Base-by-base conservation (phyloP, 1,140 invertebrate genomes). In the Temnothorax longispinosus region DNA sequence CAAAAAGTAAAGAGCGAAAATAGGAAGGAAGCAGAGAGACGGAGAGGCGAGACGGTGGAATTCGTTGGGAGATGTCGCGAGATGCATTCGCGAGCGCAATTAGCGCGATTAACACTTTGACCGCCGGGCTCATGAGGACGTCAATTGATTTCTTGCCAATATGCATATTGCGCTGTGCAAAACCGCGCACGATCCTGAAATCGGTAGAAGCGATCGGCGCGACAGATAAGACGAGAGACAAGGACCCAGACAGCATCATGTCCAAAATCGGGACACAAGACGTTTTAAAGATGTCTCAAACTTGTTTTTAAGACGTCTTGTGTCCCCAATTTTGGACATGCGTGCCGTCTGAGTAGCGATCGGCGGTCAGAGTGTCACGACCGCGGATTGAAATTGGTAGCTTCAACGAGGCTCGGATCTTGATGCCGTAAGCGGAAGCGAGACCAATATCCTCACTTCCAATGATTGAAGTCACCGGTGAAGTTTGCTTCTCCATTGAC, bases 81-180 rank as follows among this genome's bases (percentile, higher is more conserved):
- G 58, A 52, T 47, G 65, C 56, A 35, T 60, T 71, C 56, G 88
- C 44, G 71, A 67, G n/a, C 27, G 71, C 44, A 27, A 80, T 86
- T 78, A 78, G 72, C 60, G 72, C 60, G 54, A 80, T 81, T 71
- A 15, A 90, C 56, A 65, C 44, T 56, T 72, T 72, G 65, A 72
- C 67, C 5, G 21, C 52, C 10, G 50, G 50, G 44, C 3, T 69
- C 38, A 18, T 27, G 35, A 15, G 18, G 3, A 58, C 3, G 52
- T 21, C 78, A 35, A 58, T 41, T 44, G 67, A 56, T 27, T 71
- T 71, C 15, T 44, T 41, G 13, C 35, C 35, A 41, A 32, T 50
- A 15, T 58, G 11, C 69, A 15, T n/a, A 11, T 8, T 13, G 1
- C 47, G 5, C 4, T 52, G 50, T 58, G 32, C 32, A 35, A 18